Base-by-base conservation (phyloP, 2,113 vertebrate genomes). In the Zootoca vivipara region DNA sequence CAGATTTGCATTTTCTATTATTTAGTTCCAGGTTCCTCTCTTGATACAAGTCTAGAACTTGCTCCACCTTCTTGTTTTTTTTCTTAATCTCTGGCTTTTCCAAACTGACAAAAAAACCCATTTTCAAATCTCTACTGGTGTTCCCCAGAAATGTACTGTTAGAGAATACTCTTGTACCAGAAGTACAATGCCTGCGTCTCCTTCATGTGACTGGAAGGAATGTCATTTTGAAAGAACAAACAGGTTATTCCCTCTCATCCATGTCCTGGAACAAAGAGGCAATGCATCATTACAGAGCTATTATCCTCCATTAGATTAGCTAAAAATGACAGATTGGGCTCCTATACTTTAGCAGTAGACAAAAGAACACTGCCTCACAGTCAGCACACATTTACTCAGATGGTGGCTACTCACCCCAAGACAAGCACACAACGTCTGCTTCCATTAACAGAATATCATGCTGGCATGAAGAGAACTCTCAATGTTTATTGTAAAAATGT, bases 221-320 rank as follows among this genome's bases (percentile, higher is more conserved):
- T 86, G 42, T 15, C 70, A 78, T 72, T 85, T 87, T 85, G 42
- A 78, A 62, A 65, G 35, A 87, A 73, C 28, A 78, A 64, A 64
- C 3, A 64, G 22, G 35, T 70, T 40, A 56, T 79, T 73, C 30
- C 12, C 13, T 52, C 80, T 58, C 15, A 79, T 82, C 73, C n/a
- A 33, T 62, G 67, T 72, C 65, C 64, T 78, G 35, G 62, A 33
- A 58, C 35, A 90, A 75, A 72, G 5, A 33, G 20, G 40, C 85
- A 78, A 22, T 38, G 73, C 35, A 33, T 42, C 15, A 52, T 35
- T 83, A 78, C 38, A 58, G 13, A 65, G 24, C 56, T 62, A 87
- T 79, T 87, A 79, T 42, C 46, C 7, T 33, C 22, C 40, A 64
- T 30, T 62, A 89, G 86, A 87, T 3, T 73, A 67, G 33, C 40